Percentiles rank a stretch among this genome's conserved stretches.
phyloP scores from a whole-genome alignment of 2,113 vertebrate genomes.

The Hepsetus odoe region DNA sequence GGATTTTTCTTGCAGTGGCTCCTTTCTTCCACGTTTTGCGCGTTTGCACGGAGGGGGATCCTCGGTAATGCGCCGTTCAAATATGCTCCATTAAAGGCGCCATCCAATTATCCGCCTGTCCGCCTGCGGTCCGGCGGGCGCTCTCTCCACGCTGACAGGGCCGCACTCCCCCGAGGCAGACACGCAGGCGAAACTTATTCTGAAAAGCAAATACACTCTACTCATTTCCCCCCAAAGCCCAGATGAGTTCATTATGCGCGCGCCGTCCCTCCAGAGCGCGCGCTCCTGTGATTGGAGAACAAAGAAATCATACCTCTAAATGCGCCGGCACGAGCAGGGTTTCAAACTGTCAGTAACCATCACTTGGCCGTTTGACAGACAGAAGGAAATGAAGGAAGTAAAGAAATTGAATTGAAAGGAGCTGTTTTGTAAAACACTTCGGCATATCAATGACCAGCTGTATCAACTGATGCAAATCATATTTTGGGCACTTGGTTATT shows the following conservation, averaged over 20 bases:
- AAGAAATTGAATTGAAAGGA: not conserved
- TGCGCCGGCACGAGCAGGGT: constrained; percentile 70
- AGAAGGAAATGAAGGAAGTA: constrained; percentile 1
- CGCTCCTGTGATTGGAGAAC: constrained; percentile 36
- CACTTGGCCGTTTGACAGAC: constrained; percentile 13
- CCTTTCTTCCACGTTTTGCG: not conserved
- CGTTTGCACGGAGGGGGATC: not conserved
- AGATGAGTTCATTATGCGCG: constrained; percentile 35
- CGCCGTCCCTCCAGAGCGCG: constrained; percentile 24
- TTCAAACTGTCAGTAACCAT: constrained; percentile 57
- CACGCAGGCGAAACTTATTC: constrained; percentile 5
- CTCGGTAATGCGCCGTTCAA: not conserved
- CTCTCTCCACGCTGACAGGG: constrained; percentile 7
- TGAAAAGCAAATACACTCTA: constrained; percentile 41
- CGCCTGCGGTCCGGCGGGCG: not conserved
- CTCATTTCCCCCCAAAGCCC: constrained; percentile 26
- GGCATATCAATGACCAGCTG: not conserved
- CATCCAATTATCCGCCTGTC: constrained; percentile 10
- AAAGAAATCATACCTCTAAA: constrained; percentile 65
- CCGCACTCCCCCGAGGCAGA: constrained; percentile 1
- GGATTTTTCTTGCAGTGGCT: no score
- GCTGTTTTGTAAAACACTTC: constrained; percentile 3
- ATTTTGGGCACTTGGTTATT: no score
- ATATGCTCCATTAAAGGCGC: constrained; percentile 3
- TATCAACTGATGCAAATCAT: not conserved